These are phyloP conservation scores for Oceanodroma leucorhoa DNA, from an alignment of 2,797 vertebrate species.

Conservation along the genomic window DNA sequence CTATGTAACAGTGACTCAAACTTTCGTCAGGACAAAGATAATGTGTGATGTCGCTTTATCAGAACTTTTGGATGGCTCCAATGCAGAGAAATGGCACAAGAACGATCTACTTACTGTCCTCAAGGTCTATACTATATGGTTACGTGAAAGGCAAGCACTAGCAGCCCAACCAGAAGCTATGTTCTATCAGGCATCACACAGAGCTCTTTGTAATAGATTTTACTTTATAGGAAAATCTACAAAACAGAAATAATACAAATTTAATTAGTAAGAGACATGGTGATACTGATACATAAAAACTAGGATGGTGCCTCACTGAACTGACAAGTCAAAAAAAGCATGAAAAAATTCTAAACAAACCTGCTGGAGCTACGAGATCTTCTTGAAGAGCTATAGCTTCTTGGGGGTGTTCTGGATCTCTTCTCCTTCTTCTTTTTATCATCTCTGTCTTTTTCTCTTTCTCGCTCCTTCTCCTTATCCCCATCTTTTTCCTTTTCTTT, in stretches of 20 bases:
- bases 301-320: not conserved
- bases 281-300: not conserved
- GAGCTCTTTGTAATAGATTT: not conserved
- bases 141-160: not conserved
- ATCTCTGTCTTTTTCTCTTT: conserved; percentile 74
- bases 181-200: not conserved
- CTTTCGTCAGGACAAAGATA: not conserved
- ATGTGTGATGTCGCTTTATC: not conserved
- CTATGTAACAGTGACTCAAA: not conserved
- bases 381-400: conserved; percentile 78
- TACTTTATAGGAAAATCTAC: not conserved
- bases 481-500: conserved; percentile 55
- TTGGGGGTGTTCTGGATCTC: conserved; percentile 78
- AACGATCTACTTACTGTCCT: not conserved
- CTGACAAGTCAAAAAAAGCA: not conserved
- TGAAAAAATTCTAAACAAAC: conserved; percentile 68
- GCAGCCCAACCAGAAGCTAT: not conserved
- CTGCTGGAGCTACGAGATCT: conserved; percentile 85
- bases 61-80: not conserved
- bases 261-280: not conserved
- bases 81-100: not conserved
- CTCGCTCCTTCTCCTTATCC: conserved; percentile 42
- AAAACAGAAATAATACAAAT: not conserved
- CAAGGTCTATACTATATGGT: not conserved
- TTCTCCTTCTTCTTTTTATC: conserved; percentile 83